Evolutionary conservation across 2,888 invertebrate genomes (phyloP), one percentile per base, ranked within the genome.

Genomic region (Athalia cordata): DNA sequence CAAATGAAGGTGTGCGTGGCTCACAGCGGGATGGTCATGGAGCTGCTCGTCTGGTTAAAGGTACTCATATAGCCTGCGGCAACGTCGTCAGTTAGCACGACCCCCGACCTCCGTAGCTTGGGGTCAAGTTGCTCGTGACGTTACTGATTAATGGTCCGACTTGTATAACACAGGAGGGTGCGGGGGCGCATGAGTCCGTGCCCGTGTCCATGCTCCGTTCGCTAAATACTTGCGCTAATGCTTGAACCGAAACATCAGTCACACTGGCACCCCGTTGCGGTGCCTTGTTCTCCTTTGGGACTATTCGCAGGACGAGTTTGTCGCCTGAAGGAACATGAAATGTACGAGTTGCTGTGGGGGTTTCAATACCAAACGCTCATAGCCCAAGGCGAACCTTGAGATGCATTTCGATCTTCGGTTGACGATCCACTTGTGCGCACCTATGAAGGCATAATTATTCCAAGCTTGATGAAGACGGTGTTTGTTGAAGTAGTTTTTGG

Each of bases 61-160:
- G 72, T 72, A 72, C 72, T 72, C 72, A 72, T 72, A 72, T 72
- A 72, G 59, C 57, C 45, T 45, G 72, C 45, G 59, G 59, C 72
- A 15, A 29, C 29, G 29, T 29, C 29, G 29, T 72, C 59, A 62
- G 62, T 61, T 75, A 62, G 50, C 49, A 11, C 75, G 62, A 62
- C 62, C 64, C 75, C 61, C 65, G 77, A 65, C 77, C 70, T 50
- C 77, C 62, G 76, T 77, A 78, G 66, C 83, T 62, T 29, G 79
- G 85, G 86, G 86, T 85, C 85, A 85, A 84, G 85, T 86, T 86
- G 83, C 85, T 84, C 80, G 83, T 85, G 86, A 86, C 86, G 86
- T 83, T 80, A 84, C 84, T 87, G 87, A 87, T 87, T 87, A 87
- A 87, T 87, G 87, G 86, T 84, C 84, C 82, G 84, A 87, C 87